phyloP scores from a whole-genome alignment of 2,888 invertebrate genomes.

The Melanargia galathea region DNA sequence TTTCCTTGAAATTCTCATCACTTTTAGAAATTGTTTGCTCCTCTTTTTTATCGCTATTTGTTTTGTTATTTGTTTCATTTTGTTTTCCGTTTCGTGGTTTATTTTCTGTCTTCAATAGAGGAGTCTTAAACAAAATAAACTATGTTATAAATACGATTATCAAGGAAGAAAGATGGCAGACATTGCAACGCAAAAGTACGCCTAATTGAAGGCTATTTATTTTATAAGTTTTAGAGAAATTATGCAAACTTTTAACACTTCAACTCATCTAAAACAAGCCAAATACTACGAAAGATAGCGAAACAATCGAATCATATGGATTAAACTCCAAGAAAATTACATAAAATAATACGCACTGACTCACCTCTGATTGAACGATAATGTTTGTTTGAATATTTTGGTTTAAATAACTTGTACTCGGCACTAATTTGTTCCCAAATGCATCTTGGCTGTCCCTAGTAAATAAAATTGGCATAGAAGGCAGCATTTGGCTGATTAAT shows the following conservation, averaged over 20 bases:
- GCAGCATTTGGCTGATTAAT: slow-evolving; percentile 71
- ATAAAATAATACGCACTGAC: slow-evolving; percentile 51
- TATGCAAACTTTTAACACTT: not conserved
- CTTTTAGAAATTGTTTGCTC: slow-evolving; percentile 54
- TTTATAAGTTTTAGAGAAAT: slow-evolving; percentile 11
- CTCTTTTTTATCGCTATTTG: slow-evolving; percentile 57
- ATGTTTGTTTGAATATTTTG: slow-evolving; percentile 59
- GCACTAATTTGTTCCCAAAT: slow-evolving; percentile 73
- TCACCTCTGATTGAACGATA: slow-evolving; percentile 63
- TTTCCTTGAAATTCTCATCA: slow-evolving; percentile 63
- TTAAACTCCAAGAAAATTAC: slow-evolving; percentile 37
- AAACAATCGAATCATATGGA: slow-evolving; percentile 6
- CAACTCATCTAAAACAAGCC: not conserved
- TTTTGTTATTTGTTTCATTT: slow-evolving; percentile 54
- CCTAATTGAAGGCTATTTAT: slow-evolving; percentile 24
- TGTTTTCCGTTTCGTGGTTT: slow-evolving; percentile 48
- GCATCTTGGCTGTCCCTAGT: slow-evolving; percentile 77
- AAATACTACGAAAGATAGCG: slow-evolving; percentile 1
- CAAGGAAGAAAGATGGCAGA: slow-evolving; percentile 44
- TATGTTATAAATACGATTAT: slow-evolving; percentile 30
- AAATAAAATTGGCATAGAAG: slow-evolving; percentile 79
- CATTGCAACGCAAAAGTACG: slow-evolving; percentile 26
- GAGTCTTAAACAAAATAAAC: slow-evolving; percentile 54
- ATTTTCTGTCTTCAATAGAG: slow-evolving; percentile 42
- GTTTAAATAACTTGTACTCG: slow-evolving; percentile 70